Evolutionary conservation across 53 echinoderm and acorn worm species (phyloP), one percentile per base, ranked within the genome.

Genomic region (Stichopus horrens): DNA sequence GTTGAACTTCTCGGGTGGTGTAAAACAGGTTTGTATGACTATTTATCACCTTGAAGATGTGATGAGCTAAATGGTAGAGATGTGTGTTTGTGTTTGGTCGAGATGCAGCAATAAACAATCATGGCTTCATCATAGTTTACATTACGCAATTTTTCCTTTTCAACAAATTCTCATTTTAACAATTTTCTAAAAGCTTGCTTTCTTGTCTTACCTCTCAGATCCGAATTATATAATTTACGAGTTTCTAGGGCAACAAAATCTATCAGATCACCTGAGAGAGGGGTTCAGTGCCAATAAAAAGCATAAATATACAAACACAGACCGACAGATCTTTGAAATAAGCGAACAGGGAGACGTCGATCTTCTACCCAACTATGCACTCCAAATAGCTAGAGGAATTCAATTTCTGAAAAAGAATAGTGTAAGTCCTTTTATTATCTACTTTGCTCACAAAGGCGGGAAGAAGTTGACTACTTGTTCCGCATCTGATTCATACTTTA

Each of bases 191-290:
- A 37, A 37, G 0, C 37, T 37, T 37, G 2, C 37, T 37, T 37
- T 37, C 37, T 37, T 37, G 37, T 37, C 37, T 37, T 37, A 37
- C 37, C 37, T 55, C 16, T 57, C 80, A 80, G 80, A 55, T n/a
- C 80, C 80, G 20, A 80, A 80, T 57, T 80, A 57, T 7, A 5
- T 80, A 1, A n/a, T 55, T 14, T 80, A 18, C 19, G 80, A 80
- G 13, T 56, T 6, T 57, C 11, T 80, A 56, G 56, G 58, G 56
- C 57, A 56, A 80, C 14, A 20, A 20, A 80, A 80, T 19, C 58
- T 80, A 1, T 13, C 54, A 22, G 58, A 81, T 9, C 58, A 81
- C 22, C 22, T 81, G 7, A 55, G 8, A 13, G 81, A 56, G 57
- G 58, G 57, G 10, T 81, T 81, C 9, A 56, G 58, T 57, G 18